Evolutionary conservation across 1,140 invertebrate species (phyloP).

Genomic region (Chlorops oryzae): DNA sequence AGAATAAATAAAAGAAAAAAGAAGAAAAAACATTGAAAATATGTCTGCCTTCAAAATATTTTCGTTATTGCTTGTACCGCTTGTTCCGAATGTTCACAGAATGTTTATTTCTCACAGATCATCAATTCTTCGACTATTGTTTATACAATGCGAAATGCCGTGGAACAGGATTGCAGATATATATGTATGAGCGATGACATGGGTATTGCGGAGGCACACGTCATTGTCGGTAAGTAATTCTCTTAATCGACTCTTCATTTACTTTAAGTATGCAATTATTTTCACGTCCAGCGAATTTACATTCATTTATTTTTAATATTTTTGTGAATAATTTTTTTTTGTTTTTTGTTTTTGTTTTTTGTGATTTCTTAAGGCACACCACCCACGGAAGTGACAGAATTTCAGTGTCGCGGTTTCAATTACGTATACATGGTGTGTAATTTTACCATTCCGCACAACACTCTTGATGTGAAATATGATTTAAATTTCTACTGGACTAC

Average conservation of each 20-base stretch:
- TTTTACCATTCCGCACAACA: conserved; percentile 10
- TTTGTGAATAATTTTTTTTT: not conserved
- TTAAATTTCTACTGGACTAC: no score
- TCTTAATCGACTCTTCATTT: no score
- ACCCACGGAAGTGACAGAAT: not conserved
- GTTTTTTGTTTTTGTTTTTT: not conserved
- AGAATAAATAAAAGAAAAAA: no score
- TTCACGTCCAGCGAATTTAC: not conserved
- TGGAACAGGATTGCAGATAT: not conserved
- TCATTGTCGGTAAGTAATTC: conserved; percentile 8
- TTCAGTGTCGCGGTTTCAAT: conserved; percentile 1
- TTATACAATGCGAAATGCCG: conserved; percentile 5
- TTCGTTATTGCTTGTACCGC: no score
- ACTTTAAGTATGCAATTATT: not conserved
- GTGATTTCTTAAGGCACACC: not conserved
- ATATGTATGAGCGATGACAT: conserved; percentile 5
- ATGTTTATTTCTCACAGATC: not conserved
- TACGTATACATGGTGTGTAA: conserved; percentile 2
- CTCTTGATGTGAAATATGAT: no score
- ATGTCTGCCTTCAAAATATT: no score
- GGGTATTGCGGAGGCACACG: conserved; percentile 1
- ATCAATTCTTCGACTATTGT: conserved; percentile 6
- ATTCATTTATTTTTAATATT: not conserved
- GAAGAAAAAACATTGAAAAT: no score
- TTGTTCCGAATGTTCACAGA: no score